A percentile compares a stretch with the other conserved stretches of the same genome.
Conservation (phyloP, 2,797 vertebrate species). For the Sparus aurata region DNA sequence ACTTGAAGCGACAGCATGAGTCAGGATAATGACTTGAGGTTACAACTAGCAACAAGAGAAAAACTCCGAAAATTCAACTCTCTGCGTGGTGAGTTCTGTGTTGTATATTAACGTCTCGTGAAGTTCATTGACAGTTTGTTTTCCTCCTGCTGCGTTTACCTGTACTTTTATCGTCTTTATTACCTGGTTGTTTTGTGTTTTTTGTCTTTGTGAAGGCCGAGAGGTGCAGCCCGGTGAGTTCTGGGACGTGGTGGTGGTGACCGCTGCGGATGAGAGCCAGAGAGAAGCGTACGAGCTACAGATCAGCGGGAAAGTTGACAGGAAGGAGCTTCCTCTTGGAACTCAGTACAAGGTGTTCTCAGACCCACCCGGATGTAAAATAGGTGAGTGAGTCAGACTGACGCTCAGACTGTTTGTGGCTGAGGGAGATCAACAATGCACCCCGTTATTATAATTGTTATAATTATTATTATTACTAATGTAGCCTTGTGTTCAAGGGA, state of each 20-base stretch:
- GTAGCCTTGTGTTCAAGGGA: slow-evolving; percentile 83
- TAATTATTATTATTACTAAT: not conserved
- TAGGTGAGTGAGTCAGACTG: slow-evolving; percentile 80
- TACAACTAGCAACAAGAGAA: slow-evolving; percentile 75
- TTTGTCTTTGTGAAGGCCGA: slow-evolving; percentile 75
- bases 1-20: slow-evolving; percentile 52
- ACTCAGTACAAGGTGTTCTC: slow-evolving; percentile 88
- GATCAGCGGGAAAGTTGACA: slow-evolving; percentile 86
- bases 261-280: slow-evolving; percentile 89
- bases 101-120: no score
- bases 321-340: slow-evolving; percentile 89
- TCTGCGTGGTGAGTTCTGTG: slow-evolving; percentile 78
- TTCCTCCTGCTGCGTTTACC: no score
- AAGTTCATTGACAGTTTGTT: not conserved
- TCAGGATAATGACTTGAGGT: slow-evolving; percentile 18
- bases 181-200: not conserved
- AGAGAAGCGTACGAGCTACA: slow-evolving; percentile 88
- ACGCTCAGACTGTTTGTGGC: no score
- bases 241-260: slow-evolving; percentile 93
- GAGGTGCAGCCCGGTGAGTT: slow-evolving; percentile 83
- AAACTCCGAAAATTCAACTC: slow-evolving; percentile 77
- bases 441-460: not conserved
- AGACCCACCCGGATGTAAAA: slow-evolving; percentile 91
- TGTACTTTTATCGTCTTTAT: not conserved
- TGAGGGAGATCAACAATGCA: no score